phyloP scores from a whole-genome alignment of 2,888 invertebrate genomes.

The Eulithis prunata region DNA sequence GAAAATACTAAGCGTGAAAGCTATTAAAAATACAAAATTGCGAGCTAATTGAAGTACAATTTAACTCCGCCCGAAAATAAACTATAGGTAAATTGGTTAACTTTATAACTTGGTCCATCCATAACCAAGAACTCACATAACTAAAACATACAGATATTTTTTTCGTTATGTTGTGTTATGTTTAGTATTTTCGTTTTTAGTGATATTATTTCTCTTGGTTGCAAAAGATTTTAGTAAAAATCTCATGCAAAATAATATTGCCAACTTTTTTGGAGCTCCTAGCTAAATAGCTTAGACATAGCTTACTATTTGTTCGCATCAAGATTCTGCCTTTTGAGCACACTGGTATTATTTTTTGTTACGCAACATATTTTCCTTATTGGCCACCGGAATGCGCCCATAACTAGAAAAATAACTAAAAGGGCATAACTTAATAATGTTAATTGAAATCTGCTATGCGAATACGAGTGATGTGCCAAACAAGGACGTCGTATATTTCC shows the following conservation, averaged over 20 bases:
- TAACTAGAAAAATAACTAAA: slow-evolving; percentile 48
- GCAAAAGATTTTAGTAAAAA: too few relatives aligned
- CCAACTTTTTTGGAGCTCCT: too few relatives aligned
- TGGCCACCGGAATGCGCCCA: slow-evolving; percentile 20
- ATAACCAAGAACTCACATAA: neutral
- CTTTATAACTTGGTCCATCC: neutral
- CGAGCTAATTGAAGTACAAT: neutral
- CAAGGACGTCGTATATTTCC: slow-evolving; percentile 78
- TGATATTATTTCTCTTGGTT: too few relatives aligned
- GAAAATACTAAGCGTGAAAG: neutral
- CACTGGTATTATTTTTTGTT: neutral
- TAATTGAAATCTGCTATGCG: slow-evolving; percentile 71
- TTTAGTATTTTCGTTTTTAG: too few relatives aligned
- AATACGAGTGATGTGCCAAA: slow-evolving; percentile 71
- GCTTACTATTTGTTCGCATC: too few relatives aligned
- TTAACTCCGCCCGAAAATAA: neutral
- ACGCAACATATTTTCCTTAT: slow-evolving; percentile 20
- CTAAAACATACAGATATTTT: neutral
- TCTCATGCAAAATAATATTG: too few relatives aligned
- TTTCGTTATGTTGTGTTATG: too few relatives aligned
- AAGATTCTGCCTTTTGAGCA: too few relatives aligned
- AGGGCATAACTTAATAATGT: slow-evolving; percentile 73
- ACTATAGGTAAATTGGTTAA: neutral
- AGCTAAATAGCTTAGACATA: too few relatives aligned
- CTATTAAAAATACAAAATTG: neutral